phyloP scores from a whole-genome alignment of 2,888 invertebrate genomes.

The Brenthis hecate region DNA sequence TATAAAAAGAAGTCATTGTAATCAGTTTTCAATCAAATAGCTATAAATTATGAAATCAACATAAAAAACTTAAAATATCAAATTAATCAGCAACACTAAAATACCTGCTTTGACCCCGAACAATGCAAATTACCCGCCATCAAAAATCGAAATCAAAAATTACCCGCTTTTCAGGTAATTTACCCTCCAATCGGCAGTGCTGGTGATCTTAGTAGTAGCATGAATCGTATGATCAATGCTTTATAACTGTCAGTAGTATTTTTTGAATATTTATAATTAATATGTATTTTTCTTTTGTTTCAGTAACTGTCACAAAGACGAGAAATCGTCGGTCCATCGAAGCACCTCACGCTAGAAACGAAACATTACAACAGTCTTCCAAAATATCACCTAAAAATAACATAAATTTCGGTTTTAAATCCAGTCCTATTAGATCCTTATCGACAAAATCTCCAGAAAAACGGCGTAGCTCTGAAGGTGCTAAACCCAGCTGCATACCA shows the following conservation, averaged over 20 bases:
- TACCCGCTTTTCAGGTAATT: no score
- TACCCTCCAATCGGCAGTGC: no score
- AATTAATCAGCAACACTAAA: no score
- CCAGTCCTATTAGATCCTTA: slow-evolving; percentile 57
- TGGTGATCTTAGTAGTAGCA: slow-evolving; percentile 38
- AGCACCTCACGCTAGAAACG: slow-evolving; percentile 71
- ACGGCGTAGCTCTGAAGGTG: slow-evolving; percentile 64
- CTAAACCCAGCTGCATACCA: slow-evolving; percentile 73
- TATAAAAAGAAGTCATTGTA: no score
- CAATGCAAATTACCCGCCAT: no score
- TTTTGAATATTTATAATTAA: not conserved
- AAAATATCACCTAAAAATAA: slow-evolving; percentile 72
- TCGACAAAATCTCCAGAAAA: slow-evolving; percentile 61
- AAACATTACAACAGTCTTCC: slow-evolving; percentile 76
- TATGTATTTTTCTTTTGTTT: slow-evolving; percentile 57
- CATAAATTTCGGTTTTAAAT: slow-evolving; percentile 67
- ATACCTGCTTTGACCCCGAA: no score
- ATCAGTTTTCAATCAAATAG: no score
- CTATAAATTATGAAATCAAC: no score
- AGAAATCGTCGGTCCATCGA: slow-evolving; percentile 68
- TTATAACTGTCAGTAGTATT: slow-evolving; percentile 65
- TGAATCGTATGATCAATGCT: slow-evolving; percentile 51
- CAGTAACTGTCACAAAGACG: slow-evolving; percentile 68
- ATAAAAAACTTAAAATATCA: no score
- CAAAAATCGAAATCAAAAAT: no score